These are phyloP conservation scores for Pelecanus crispus DNA, from an alignment of 2,113 vertebrate species.

Conservation along the genomic window DNA sequence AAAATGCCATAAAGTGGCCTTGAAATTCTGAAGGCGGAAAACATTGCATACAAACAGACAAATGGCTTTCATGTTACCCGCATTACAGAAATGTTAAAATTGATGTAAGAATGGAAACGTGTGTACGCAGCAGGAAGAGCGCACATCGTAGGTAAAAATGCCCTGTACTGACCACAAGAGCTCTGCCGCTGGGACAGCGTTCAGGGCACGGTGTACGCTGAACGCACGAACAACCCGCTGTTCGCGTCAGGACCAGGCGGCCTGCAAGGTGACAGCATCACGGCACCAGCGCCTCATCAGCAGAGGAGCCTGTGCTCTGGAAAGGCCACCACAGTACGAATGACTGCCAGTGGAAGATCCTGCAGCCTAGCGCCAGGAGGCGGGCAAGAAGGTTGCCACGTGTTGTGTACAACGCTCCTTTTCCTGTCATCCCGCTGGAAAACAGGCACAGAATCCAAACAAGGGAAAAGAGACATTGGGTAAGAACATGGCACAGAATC, in stretches of 20 bases:
- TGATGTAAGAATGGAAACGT: rapidly evolving
- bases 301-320: background rate
- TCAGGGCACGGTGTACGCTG: background rate
- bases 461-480: background rate
- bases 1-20: background rate
- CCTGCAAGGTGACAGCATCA: rapidly evolving
- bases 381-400: background rate
- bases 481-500: background rate
- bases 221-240: rapidly evolving
- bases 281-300: background rate
- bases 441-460: background rate
- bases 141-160: background rate
- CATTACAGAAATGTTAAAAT: background rate
- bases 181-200: background rate
- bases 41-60: background rate
- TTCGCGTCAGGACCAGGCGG: rapidly evolving
- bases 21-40: background rate
- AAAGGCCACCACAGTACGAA: background rate
- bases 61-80: background rate
- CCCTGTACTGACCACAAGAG: background rate
- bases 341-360: background rate
- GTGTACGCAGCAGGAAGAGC: background rate
- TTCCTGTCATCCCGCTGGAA: background rate
- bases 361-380: background rate
- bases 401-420: rapidly evolving